Evolutionary conservation across 1,140 invertebrate species (phyloP).

Genomic region (Brachionus sp.): DNA sequence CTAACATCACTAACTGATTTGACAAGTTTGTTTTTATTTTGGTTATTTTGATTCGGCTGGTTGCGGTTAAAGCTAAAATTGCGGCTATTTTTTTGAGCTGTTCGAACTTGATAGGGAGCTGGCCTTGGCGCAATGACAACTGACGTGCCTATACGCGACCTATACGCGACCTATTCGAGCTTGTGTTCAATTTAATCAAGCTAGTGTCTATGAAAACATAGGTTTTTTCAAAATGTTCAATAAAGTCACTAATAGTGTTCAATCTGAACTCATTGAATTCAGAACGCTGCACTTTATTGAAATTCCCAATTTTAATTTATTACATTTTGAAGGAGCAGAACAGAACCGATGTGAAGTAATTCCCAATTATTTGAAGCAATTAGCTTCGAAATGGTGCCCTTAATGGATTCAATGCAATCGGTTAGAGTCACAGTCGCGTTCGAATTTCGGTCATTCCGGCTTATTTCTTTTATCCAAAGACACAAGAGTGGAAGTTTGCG

Average conservation of each 20-base stretch:
- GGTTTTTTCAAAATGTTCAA: conserved; percentile 20
- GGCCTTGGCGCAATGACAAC: background rate
- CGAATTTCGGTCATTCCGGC: conserved; percentile 16
- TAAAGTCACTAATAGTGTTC: background rate
- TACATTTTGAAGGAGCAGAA: conserved; percentile 36
- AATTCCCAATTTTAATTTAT: background rate
- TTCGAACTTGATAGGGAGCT: conserved; percentile 14
- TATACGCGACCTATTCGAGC: background rate
- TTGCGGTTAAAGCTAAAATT: background rate
- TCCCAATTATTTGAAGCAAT: conserved; percentile 6
- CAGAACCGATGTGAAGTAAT: background rate
- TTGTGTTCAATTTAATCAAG: background rate
- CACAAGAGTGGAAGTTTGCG: conserved; percentile 33
- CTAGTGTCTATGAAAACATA: conserved; percentile 41
- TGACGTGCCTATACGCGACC: background rate
- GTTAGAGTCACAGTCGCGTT: conserved; percentile 13
- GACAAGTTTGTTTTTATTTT: background rate
- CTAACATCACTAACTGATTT: background rate
- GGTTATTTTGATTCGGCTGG: background rate
- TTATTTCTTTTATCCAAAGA: conserved; percentile 38
- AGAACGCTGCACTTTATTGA: background rate
- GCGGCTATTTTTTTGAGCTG: background rate
- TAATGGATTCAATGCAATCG: background rate
- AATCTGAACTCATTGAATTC: conserved; percentile 16
- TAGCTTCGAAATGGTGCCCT: conserved; percentile 40